Percentiles rank a stretch among this genome's conserved stretches.
Conservation (phyloP, 2,113 vertebrate genomes). For the Plectropomus leopardus region DNA sequence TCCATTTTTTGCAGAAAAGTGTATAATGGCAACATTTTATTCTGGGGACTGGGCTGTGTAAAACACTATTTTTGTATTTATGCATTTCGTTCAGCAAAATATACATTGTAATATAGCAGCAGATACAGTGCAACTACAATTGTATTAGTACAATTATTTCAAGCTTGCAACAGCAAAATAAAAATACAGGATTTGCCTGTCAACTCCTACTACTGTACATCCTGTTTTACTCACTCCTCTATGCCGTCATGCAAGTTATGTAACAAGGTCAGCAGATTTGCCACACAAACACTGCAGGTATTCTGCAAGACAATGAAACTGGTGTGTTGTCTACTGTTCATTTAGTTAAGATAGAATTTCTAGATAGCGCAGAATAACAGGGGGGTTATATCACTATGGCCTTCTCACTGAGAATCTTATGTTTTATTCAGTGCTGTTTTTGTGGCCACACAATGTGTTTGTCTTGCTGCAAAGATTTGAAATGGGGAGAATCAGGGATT, state of each 20-base stretch:
- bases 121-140: neutral
- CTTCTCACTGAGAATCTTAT: conserved; percentile 36
- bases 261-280: conserved; percentile 36
- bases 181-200: conserved; percentile 21
- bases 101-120: neutral
- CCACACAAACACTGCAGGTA: conserved; percentile 26
- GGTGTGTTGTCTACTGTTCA: conserved; percentile 20
- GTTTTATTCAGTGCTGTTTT: conserved; percentile 67
- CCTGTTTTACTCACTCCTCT: conserved; percentile 30
- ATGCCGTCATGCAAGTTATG: conserved; percentile 38
- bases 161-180: conserved; percentile 26
- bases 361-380: conserved; percentile 28
- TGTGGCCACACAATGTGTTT: conserved; percentile 27
- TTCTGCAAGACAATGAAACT: conserved; percentile 22
- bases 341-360: conserved; percentile 40
- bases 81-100: neutral
- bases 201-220: conserved; percentile 16
- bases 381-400: conserved; percentile 45
- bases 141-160: conserved; percentile 3
- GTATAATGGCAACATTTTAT: too few relatives aligned
- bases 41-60: neutral
- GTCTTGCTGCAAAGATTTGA: conserved; percentile 21
- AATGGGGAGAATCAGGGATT: neutral
- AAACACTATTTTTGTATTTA: neutral
- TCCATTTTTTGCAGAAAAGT: too few relatives aligned